phyloP scores from a whole-genome alignment of 2,888 invertebrate genomes.

The Stenolophus ochropezus region DNA sequence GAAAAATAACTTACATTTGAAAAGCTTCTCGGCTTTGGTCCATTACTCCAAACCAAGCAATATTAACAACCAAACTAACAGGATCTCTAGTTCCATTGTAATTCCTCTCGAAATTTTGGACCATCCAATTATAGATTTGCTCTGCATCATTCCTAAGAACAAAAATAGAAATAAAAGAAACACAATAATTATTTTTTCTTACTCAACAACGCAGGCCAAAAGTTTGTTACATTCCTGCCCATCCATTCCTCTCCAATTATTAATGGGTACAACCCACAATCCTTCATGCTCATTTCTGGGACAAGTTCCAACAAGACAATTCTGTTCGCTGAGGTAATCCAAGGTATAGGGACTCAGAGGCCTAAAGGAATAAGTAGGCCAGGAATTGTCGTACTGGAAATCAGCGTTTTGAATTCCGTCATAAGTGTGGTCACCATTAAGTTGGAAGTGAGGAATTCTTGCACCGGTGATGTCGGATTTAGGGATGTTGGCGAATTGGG shows the following conservation, averaged over 20 bases:
- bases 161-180: slow-evolving; percentile 51
- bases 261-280: slow-evolving; percentile 81
- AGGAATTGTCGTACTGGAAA: slow-evolving; percentile 78
- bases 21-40: slow-evolving; percentile 67
- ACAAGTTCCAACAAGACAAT: slow-evolving; percentile 76
- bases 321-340: slow-evolving; percentile 76
- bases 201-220: slow-evolving; percentile 75
- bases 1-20: slow-evolving; percentile 49
- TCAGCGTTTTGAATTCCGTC: slow-evolving; percentile 74
- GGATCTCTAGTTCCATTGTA: slow-evolving; percentile 73
- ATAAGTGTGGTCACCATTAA: slow-evolving; percentile 77
- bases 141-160: slow-evolving; percentile 66
- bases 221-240: slow-evolving; percentile 76
- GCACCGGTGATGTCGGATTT: slow-evolving; percentile 67
- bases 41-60: slow-evolving; percentile 72
- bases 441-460: slow-evolving; percentile 77
- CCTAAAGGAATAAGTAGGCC: slow-evolving; percentile 75
- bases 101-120: slow-evolving; percentile 71
- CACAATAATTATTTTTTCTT: neutral
- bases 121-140: slow-evolving; percentile 71
- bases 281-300: slow-evolving; percentile 77
- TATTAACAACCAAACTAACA: slow-evolving; percentile 73
- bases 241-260: slow-evolving; percentile 74
- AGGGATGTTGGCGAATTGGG: slow-evolving; percentile 70
- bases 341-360: slow-evolving; percentile 83